Conservation (phyloP, 2,888 invertebrate genomes). For the Metallyticus violacea region DNA sequence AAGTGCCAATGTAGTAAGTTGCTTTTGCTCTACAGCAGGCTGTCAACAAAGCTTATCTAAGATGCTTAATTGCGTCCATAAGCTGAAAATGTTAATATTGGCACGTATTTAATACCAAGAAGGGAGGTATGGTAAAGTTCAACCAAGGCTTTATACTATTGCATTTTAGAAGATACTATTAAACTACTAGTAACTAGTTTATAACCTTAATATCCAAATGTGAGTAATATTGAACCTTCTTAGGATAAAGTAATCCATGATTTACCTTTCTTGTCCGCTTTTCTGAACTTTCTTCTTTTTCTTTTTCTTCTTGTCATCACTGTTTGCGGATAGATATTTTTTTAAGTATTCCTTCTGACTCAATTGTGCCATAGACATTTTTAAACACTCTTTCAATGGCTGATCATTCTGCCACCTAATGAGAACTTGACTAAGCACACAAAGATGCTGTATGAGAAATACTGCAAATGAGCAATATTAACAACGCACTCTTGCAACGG, state of each 20-base stretch:
- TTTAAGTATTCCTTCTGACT: conserved; percentile 77
- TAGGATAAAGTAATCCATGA: not conserved
- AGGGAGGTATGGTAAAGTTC: no score
- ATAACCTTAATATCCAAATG: not conserved
- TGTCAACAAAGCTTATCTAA: no score
- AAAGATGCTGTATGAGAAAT: no score
- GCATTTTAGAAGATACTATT: no score
- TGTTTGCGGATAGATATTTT: conserved; percentile 67
- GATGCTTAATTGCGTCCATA: no score
- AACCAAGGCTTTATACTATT: no score
- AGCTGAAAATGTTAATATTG: no score
- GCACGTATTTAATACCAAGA: no score
- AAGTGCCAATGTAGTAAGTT: no score
- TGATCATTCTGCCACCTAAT: not conserved
- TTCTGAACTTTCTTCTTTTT: conserved; percentile 54
- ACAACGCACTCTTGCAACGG: not conserved
- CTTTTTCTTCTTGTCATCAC: conserved; percentile 60
- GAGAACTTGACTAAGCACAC: no score
- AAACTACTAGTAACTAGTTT: not conserved
- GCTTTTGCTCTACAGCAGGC: no score
- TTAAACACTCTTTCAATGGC: not conserved
- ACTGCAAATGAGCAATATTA: not conserved
- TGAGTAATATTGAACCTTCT: not conserved
- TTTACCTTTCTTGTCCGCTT: not conserved
- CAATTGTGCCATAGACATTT: conserved; percentile 42